Evolutionary conservation across 2,797 vertebrate species (phyloP).

Genomic region (Strix occidentalis): DNA sequence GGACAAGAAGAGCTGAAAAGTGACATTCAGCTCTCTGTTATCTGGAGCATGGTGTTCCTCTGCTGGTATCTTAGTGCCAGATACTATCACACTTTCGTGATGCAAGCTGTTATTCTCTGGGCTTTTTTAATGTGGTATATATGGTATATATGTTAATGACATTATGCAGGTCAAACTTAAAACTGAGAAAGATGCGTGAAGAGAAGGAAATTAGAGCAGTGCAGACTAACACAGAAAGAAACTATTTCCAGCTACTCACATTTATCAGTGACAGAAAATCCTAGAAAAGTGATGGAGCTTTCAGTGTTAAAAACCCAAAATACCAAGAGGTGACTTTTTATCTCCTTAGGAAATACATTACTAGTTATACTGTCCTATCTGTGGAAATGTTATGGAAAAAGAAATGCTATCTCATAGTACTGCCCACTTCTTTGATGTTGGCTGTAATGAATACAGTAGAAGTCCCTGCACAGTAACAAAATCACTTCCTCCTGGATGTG

Average conservation of each 20-base stretch:
- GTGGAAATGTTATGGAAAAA: background rate
- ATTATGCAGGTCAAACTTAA: background rate
- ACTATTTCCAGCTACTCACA: background rate
- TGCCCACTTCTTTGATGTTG: background rate
- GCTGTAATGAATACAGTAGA: constrained; percentile 53
- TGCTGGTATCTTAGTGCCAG: background rate
- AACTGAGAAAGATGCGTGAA: background rate
- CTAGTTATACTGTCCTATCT: background rate
- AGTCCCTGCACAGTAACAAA: constrained; percentile 31
- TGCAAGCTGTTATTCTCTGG: background rate
- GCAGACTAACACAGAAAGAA: background rate
- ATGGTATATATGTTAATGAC: background rate
- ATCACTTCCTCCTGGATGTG: constrained; percentile 60
- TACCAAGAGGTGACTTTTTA: background rate
- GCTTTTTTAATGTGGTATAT: background rate
- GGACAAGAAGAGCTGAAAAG: background rate
- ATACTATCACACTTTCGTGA: fast-evolving
- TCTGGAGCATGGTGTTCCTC: background rate
- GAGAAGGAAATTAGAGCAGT: background rate
- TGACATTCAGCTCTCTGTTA: background rate
- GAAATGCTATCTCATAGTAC: background rate
- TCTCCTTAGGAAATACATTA: background rate
- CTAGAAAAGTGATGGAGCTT: background rate
- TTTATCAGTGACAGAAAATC: background rate
- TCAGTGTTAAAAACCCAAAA: background rate